These are phyloP conservation scores for Crenichthys baileyi DNA, from an alignment of 2,797 vertebrate genomes.

Conservation along the genomic window DNA sequence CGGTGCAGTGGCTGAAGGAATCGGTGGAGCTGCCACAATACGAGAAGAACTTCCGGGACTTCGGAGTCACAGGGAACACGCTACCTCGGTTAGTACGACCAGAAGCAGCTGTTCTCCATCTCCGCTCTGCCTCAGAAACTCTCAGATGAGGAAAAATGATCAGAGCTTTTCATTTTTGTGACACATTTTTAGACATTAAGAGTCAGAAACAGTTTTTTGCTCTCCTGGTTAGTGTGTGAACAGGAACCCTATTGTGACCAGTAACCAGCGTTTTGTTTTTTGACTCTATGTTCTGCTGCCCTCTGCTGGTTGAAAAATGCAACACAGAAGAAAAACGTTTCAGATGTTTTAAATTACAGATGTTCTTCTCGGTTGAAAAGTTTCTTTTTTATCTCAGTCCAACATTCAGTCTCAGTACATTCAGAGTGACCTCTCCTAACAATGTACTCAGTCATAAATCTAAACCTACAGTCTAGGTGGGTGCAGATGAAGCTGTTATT, in stretches of 20 bases:
- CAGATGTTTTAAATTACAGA: neutral
- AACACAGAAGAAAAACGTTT: conserved; percentile 11
- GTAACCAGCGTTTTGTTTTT: neutral
- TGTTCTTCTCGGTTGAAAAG: neutral
- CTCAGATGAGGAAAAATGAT: neutral
- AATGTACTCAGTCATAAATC: neutral
- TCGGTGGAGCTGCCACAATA: conserved; percentile 98
- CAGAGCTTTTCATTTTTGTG: neutral
- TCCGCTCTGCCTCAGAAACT: neutral
- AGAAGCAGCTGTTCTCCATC: neutral
- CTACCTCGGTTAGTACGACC: conserved; percentile 87
- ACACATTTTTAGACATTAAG: neutral
- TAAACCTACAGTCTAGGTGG: neutral
- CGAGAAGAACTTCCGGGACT: conserved; percentile 94
- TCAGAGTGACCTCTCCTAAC: neutral
- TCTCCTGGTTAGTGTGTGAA: conserved; percentile 9
- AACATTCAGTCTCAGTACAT: neutral
- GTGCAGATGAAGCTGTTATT: conserved; percentile 12
- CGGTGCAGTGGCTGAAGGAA: conserved; percentile 93
- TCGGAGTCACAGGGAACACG: conserved; percentile 92
- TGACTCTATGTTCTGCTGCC: conserved; percentile 64
- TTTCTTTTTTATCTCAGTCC: neutral
- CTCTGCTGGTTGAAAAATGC: conserved; percentile 60
- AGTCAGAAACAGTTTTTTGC: neutral
- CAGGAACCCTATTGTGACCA: neutral